A percentile compares a stretch with the other conserved stretches of the same genome.
Conservation (phyloP, 1,140 invertebrate genomes). For the Lepidotrigona ventralis region DNA sequence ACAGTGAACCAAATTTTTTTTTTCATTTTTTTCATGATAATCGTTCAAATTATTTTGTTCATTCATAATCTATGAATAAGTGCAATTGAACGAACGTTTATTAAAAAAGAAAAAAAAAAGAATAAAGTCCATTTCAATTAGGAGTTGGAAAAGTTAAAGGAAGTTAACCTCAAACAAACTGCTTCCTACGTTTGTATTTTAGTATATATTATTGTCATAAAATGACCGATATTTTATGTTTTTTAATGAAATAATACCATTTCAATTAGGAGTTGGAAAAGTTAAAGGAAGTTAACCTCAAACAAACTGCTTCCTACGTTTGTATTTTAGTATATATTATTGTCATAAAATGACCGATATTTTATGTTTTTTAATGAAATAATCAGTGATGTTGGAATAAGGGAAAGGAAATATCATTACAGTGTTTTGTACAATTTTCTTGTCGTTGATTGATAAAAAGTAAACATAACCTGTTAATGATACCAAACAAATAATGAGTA, state of each 20-base stretch:
- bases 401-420: not conserved
- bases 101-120: not conserved
- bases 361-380: not conserved
- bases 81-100: not conserved
- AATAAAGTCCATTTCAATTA: not conserved
- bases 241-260: not conserved
- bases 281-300: constrained; percentile 22
- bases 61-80: no score
- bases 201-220: not conserved
- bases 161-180: constrained; percentile 5
- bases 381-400: not conserved
- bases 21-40: not conserved
- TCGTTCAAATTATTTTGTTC: not conserved
- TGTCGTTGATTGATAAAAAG: not conserved
- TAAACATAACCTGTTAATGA: constrained; percentile 31
- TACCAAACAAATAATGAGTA: constrained; percentile 73
- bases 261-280: not conserved
- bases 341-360: not conserved
- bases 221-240: not conserved
- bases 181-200: not conserved
- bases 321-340: not conserved
- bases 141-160: not conserved
- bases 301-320: no score
- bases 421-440: not conserved
- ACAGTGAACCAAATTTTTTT: not conserved